Conservation (phyloP, 2,113 vertebrate genomes). For the Salvelinus sp. region DNA sequence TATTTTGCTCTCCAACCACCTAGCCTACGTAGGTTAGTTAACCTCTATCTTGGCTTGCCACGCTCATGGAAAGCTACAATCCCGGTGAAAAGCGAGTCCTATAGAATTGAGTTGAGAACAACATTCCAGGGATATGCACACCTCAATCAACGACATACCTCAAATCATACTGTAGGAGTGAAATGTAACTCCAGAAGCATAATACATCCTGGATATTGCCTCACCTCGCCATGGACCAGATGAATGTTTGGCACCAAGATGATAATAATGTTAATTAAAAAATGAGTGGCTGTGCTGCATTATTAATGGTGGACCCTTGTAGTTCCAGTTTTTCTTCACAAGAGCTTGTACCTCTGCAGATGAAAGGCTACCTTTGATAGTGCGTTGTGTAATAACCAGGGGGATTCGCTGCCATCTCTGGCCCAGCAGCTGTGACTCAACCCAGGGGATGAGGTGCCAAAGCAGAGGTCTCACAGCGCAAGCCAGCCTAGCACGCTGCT, state of each 20-base stretch:
- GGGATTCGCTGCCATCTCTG: slow-evolving; percentile 48
- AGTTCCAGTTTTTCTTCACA: slow-evolving; percentile 36
- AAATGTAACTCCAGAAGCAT: no score
- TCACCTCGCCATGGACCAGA: no score
- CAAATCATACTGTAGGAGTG: no score
- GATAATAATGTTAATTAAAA: no score
- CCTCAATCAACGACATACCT: neutral
- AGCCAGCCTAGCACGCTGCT: slow-evolving; percentile 7
- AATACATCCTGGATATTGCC: no score
- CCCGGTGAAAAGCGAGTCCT: no score
- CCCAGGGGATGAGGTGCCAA: slow-evolving; percentile 49
- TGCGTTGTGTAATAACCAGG: slow-evolving; percentile 63
- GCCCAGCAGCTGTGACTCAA: slow-evolving; percentile 60
- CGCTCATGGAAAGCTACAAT: neutral
- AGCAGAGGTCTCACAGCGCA: slow-evolving; percentile 31
- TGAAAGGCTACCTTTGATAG: slow-evolving; percentile 58
- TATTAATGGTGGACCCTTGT: slow-evolving; percentile 54
- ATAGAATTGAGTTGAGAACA: neutral
- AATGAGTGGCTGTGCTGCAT: slow-evolving; percentile 39
- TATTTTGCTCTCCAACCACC: neutral
- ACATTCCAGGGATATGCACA: neutral
- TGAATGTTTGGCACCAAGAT: no score
- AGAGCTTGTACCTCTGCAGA: slow-evolving; percentile 55
- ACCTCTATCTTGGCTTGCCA: neutral
- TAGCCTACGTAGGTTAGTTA: neutral